Evolutionary conservation across 1,140 invertebrate genomes (phyloP).

Genomic region (Eumaeus atala): DNA sequence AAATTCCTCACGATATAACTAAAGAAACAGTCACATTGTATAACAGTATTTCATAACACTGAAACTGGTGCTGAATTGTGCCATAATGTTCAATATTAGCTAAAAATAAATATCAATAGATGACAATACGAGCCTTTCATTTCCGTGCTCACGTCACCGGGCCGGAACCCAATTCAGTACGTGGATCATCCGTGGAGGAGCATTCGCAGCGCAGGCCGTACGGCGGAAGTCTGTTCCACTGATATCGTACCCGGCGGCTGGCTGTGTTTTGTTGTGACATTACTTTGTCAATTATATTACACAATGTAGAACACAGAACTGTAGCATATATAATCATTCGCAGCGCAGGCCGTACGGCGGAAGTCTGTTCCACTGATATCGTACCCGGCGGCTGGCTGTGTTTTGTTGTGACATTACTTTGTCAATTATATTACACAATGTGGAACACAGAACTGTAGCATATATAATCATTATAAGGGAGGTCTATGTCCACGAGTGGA

Average conservation of each 20-base stretch:
- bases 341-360: constrained; percentile 24
- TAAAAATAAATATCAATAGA: constrained; percentile 35
- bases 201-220: constrained; percentile 27
- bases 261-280: background rate
- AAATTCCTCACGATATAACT: too few relatives aligned
- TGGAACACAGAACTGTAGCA: too few relatives aligned
- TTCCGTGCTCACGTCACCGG: constrained; percentile 48
- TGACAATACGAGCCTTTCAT: constrained; percentile 50
- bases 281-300: too few relatives aligned
- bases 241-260: constrained; percentile 2
- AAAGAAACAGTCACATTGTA: too few relatives aligned
- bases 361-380: constrained; percentile 25
- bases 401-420: background rate
- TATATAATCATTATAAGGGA: too few relatives aligned
- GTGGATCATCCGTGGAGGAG: constrained; percentile 37
- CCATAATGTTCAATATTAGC: constrained; percentile 9
- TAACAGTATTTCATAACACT: too few relatives aligned
- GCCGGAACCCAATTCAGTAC: constrained; percentile 44
- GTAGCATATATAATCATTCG: too few relatives aligned
- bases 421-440: too few relatives aligned
- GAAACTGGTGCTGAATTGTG: too few relatives aligned
- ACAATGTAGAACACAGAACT: too few relatives aligned
- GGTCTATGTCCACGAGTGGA: too few relatives aligned
- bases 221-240: constrained; percentile 30
- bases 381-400: background rate